Evolutionary conservation across 2,113 vertebrate genomes (phyloP).

Genomic region (Menidia beryllina): DNA sequence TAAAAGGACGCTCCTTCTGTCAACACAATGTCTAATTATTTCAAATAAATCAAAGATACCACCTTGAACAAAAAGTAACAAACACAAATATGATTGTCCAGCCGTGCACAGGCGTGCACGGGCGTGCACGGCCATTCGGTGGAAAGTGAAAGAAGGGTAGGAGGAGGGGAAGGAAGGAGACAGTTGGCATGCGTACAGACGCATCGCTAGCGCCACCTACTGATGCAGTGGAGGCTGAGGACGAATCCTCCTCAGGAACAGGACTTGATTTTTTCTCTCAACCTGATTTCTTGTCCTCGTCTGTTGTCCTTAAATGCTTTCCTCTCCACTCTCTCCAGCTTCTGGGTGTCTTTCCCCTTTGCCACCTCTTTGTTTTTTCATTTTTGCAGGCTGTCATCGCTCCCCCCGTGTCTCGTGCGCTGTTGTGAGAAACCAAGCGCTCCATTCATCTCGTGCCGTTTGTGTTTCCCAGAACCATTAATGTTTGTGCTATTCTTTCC

Average conservation of each 20-base stretch:
- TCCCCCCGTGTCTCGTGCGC: slow-evolving; percentile 50
- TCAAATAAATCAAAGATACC: too few relatives aligned
- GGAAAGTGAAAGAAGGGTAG: slow-evolving; percentile 21
- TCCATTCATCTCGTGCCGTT: slow-evolving; percentile 63
- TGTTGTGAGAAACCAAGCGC: slow-evolving; percentile 63
- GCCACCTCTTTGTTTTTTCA: slow-evolving; percentile 30
- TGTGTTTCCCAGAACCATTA: slow-evolving; percentile 39
- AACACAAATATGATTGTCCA: slow-evolving; percentile 72
- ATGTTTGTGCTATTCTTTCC: slow-evolving; percentile 28
- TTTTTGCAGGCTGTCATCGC: slow-evolving; percentile 31
- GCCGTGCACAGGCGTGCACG: too few relatives aligned
- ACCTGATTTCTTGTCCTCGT: slow-evolving; percentile 14
- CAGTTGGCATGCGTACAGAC: slow-evolving; percentile 65
- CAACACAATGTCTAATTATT: neutral
- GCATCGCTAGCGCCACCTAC: slow-evolving; percentile 81
- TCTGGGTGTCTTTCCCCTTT: slow-evolving; percentile 16
- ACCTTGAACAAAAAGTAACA: too few relatives aligned
- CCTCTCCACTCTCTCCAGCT: slow-evolving; percentile 20
- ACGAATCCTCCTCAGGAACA: neutral
- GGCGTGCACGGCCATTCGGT: slow-evolving; percentile 65
- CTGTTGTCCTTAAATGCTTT: slow-evolving; percentile 17
- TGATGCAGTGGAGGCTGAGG: slow-evolving; percentile 49
- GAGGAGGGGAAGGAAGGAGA: slow-evolving; percentile 13
- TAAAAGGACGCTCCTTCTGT: neutral
- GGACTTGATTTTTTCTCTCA: slow-evolving; percentile 33